Evolutionary conservation across 1,140 invertebrate genomes (phyloP).

Genomic region (Drosophila rhopaloa): DNA sequence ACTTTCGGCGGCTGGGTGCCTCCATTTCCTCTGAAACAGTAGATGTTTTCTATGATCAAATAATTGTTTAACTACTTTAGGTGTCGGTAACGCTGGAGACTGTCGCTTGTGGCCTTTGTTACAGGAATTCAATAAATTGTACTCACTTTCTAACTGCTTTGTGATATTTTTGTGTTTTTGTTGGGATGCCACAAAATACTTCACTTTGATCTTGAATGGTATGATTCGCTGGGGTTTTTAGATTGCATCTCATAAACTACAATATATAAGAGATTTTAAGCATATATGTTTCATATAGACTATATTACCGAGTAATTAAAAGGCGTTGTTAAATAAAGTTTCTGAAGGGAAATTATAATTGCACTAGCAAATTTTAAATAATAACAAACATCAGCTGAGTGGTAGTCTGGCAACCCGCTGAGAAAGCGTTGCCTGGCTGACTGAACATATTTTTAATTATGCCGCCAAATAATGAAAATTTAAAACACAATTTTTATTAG

Average conservation of each 20-base stretch:
- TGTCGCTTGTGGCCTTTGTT: slow-evolving; percentile 35
- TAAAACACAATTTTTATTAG: no score
- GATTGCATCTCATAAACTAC: no score
- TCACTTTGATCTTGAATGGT: no score
- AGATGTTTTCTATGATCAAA: neutral
- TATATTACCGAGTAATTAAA: no score
- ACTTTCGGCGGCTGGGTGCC: slow-evolving; percentile 93
- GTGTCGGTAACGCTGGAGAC: slow-evolving; percentile 53
- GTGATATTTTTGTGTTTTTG: neutral
- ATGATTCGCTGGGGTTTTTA: no score
- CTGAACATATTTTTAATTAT: neutral
- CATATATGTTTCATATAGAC: no score
- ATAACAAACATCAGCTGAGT: slow-evolving; percentile 7
- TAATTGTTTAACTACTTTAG: slow-evolving; percentile 12
- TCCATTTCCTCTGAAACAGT: slow-evolving; percentile 84
- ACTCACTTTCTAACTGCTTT: neutral
- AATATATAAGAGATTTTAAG: no score
- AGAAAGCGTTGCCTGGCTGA: neutral
- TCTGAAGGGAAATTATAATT: no score
- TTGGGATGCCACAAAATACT: no score
- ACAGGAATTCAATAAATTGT: slow-evolving; percentile 33
- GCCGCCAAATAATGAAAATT: neutral
- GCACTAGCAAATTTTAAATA: neutral
- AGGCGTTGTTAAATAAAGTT: no score
- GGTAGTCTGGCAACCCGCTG: neutral